These are phyloP conservation scores for Rhopalosiphum nymphaeae DNA, from an alignment of 2,888 invertebrate species.

Conservation along the genomic window DNA sequence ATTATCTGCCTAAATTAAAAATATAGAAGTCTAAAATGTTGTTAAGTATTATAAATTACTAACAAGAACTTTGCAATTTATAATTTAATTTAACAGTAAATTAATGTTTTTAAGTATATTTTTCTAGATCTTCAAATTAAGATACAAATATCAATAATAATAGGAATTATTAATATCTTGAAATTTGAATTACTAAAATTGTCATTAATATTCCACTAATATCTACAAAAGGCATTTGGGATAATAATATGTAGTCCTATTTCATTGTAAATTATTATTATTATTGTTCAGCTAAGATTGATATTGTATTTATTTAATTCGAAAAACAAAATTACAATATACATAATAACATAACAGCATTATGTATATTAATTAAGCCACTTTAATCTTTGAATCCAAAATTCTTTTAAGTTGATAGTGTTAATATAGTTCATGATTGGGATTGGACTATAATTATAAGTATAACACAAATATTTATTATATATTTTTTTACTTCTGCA, in stretches of 20 bases:
- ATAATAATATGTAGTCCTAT: background rate
- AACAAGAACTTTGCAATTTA: background rate
- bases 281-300: background rate
- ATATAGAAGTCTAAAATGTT: background rate
- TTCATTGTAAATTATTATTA: background rate
- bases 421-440: conserved; percentile 23
- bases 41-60: background rate
- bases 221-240: background rate
- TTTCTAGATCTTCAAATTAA: background rate
- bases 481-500: background rate
- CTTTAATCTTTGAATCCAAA: background rate
- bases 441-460: background rate
- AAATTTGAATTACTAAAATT: background rate
- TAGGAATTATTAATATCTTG: background rate
- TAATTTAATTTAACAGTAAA: background rate
- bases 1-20: background rate
- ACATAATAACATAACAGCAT: too few species aligned
- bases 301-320: background rate
- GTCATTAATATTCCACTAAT: background rate
- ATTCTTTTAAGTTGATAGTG: background rate
- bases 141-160: background rate
- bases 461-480: background rate
- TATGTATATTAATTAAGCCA: background rate
- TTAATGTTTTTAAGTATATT: background rate
- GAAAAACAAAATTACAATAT: background rate